phyloP scores from a whole-genome alignment of 2,113 vertebrate species.

The Tupaia tana region DNA sequence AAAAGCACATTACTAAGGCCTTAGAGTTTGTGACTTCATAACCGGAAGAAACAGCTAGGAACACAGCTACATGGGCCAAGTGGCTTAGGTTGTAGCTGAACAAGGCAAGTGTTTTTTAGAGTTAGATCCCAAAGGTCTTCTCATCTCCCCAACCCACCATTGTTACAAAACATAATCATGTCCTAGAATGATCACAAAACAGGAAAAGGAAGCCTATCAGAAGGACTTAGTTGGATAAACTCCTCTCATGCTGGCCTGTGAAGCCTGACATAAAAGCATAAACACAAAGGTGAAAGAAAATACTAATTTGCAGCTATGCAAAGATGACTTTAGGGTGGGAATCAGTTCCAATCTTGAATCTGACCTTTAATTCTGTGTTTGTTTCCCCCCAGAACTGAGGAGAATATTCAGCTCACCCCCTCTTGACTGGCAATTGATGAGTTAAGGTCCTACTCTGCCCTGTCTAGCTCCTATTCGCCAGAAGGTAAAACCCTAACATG shows the following conservation, averaged over 20 bases:
- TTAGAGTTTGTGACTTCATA: constrained; percentile 39
- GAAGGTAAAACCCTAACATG: constrained; percentile 32
- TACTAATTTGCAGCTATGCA: constrained; percentile 19
- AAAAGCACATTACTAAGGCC: neutral
- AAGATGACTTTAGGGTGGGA: neutral
- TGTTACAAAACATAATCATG: constrained; percentile 37
- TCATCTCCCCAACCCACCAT: neutral
- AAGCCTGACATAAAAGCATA: constrained; percentile 56
- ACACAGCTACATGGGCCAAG: constrained; percentile 39
- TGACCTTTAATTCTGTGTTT: constrained; percentile 58
- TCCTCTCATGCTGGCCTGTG: neutral
- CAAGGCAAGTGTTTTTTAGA: constrained; percentile 64
- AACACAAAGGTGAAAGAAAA: constrained; percentile 48
- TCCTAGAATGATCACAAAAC: constrained; percentile 26
- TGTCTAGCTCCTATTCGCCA: constrained; percentile 36
- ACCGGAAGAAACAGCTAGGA: constrained; percentile 47
- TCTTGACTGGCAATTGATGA: neutral
- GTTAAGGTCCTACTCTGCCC: constrained; percentile 2
- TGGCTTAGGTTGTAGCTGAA: constrained; percentile 60
- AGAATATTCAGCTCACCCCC: neutral
- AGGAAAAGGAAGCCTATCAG: constrained; percentile 33
- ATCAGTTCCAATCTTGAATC: constrained; percentile 31
- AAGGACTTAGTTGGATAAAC: constrained; percentile 19
- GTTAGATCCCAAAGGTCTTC: constrained; percentile 25
- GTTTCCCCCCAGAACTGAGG: neutral